A percentile compares a stretch with the other conserved stretches of the same genome.
phyloP scores from a whole-genome alignment of 2,797 vertebrate species.

The Sebastes hubbsi region DNA sequence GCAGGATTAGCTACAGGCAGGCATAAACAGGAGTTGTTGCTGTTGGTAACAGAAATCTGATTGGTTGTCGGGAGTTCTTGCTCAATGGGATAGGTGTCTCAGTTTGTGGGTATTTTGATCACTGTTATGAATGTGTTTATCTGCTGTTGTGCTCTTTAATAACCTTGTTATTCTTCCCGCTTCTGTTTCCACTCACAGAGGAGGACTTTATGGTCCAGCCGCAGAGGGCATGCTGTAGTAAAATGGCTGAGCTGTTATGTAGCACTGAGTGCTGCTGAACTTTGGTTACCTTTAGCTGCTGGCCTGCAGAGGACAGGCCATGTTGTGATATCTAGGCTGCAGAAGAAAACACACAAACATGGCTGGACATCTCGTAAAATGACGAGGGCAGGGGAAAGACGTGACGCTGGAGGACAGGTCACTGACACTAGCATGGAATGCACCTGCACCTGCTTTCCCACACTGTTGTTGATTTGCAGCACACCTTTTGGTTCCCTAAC shows the following conservation, averaged over 20 bases:
- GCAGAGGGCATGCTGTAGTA: neutral
- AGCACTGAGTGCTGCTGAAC: constrained; percentile 39
- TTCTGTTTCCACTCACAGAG: constrained; percentile 54
- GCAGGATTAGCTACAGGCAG: constrained; percentile 60
- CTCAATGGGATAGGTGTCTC: constrained; percentile 72
- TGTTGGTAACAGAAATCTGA: constrained; percentile 83
- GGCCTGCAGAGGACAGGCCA: constrained; percentile 21
- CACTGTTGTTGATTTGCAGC: constrained; percentile 32
- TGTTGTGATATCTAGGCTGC: neutral
- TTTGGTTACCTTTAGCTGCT: constrained; percentile 39
- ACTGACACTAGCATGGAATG: constrained; percentile 28
- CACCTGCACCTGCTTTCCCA: constrained; percentile 9
- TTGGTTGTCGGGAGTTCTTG: constrained; percentile 75
- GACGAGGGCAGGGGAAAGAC: neutral
- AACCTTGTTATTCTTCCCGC: constrained; percentile 74
- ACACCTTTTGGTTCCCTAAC: neutral
- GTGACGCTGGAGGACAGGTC: constrained; percentile 42
- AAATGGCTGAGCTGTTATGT: constrained; percentile 13
- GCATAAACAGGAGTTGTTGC: constrained; percentile 79
- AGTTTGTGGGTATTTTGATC: constrained; percentile 72
- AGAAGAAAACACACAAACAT: constrained; percentile 44
- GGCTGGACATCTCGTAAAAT: constrained; percentile 20
- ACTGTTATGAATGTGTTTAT: constrained; percentile 78
- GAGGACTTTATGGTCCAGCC: neutral
- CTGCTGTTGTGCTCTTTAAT: constrained; percentile 68